These are phyloP conservation scores for Heliconius himera DNA, from an alignment of 1,140 invertebrate genomes.

Conservation along the genomic window DNA sequence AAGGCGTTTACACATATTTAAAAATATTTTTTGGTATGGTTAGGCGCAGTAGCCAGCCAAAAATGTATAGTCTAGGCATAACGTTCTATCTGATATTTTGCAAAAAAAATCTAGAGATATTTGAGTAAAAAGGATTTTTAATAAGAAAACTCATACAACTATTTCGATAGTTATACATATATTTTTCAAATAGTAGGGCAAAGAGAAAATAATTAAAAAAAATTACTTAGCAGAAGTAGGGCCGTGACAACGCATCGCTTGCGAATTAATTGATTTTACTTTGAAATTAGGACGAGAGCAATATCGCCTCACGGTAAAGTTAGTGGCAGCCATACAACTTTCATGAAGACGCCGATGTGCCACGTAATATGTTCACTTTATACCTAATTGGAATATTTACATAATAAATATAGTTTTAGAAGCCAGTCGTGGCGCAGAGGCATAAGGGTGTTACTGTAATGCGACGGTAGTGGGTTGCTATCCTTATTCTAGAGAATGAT, in stretches of 20 bases:
- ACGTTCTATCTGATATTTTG: too few species aligned
- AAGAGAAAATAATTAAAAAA: conserved; percentile 2
- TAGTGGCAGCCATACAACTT: conserved; percentile 7
- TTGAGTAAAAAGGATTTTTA: too few species aligned
- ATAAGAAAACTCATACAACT: background rate
- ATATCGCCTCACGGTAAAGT: background rate
- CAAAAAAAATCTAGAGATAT: too few species aligned
- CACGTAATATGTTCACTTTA: background rate
- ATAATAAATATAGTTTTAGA: background rate
- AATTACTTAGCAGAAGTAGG: background rate
- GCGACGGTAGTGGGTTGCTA: too few species aligned
- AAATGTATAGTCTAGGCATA: too few species aligned
- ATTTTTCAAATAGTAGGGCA: background rate
- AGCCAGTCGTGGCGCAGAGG: too few species aligned
- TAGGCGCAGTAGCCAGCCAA: too few species aligned
- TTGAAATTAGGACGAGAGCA: conserved; percentile 14
- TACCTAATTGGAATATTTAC: background rate
- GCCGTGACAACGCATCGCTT: background rate
- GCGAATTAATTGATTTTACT: conserved; percentile 8
- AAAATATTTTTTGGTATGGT: too few species aligned
- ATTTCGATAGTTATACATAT: background rate
- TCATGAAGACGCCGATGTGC: background rate
- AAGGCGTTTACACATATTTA: too few species aligned
- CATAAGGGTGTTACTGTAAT: too few species aligned
- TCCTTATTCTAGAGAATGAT: too few species aligned